A percentile compares a stretch with the other conserved stretches of the same genome.
Evolutionary conservation across 2,797 vertebrate species (phyloP).

Genomic region (Neopelma chrysocephalum): DNA sequence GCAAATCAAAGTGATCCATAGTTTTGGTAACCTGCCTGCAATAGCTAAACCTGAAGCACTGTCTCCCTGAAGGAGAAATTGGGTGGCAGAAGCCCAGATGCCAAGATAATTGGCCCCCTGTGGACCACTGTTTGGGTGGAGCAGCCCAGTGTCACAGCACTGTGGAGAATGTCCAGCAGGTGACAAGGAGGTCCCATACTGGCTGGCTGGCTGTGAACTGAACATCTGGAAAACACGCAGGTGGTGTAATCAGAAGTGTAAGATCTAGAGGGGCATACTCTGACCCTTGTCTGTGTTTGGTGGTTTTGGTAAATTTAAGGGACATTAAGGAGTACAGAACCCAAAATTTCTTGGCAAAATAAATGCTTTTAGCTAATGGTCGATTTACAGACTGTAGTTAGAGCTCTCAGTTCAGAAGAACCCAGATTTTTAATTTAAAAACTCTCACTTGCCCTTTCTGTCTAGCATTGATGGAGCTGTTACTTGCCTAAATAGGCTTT

Average conservation of each 20-base stretch:
- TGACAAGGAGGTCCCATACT: background rate
- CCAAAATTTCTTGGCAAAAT: background rate
- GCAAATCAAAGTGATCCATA: background rate
- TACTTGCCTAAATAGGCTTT: background rate
- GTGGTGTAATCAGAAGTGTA: background rate
- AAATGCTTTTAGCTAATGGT: background rate
- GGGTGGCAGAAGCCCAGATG: background rate
- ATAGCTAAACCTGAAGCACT: background rate
- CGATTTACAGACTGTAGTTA: background rate
- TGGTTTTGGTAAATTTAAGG: background rate
- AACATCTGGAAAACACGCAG: background rate
- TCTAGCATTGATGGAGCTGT: background rate
- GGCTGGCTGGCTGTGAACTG: background rate
- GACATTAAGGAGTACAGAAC: background rate
- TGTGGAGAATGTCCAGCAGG: background rate
- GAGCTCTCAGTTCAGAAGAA: background rate
- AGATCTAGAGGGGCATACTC: background rate
- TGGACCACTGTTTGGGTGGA: background rate
- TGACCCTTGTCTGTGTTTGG: background rate
- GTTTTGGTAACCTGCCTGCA: background rate
- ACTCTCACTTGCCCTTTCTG: background rate
- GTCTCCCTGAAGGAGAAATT: background rate
- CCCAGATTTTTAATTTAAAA: background rate
- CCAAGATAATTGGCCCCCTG: fast-evolving
- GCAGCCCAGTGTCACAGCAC: background rate